Evolutionary conservation across 2,113 vertebrate species (phyloP).

Genomic region (Nothobranchius kuhntae): DNA sequence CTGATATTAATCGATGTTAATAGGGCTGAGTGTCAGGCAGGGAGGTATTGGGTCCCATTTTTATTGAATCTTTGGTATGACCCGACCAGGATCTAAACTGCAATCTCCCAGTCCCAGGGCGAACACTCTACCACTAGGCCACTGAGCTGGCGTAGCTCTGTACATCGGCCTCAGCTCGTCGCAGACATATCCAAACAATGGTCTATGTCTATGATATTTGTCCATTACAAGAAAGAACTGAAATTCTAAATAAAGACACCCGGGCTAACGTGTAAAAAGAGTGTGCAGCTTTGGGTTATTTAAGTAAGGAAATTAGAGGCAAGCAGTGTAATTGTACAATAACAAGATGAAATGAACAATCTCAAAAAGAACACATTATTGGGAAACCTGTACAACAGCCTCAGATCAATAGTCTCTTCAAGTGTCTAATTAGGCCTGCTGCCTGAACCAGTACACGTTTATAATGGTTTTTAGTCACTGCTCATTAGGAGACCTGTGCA

Average conservation of each 20-base stretch:
- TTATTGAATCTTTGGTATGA: too few species aligned
- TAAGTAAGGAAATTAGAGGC: not conserved
- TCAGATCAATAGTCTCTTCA: slow-evolving; percentile 28
- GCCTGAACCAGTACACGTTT: slow-evolving; percentile 10
- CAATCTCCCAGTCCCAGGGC: too few species aligned
- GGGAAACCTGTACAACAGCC: slow-evolving; percentile 12
- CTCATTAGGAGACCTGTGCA: slow-evolving; percentile 11
- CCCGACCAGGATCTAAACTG: too few species aligned
- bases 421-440: slow-evolving; percentile 26
- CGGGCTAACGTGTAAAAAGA: not conserved
- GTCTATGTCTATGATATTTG: not conserved
- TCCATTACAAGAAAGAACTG: not conserved
- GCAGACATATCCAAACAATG: slow-evolving; percentile 11
- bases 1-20: too few species aligned
- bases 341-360: not conserved
- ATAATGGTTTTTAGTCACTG: slow-evolving; percentile 14
- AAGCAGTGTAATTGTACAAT: slow-evolving; percentile 1
- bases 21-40: too few species aligned
- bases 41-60: too few species aligned
- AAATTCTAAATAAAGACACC: slow-evolving; percentile 13
- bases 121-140: too few species aligned
- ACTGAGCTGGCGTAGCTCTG: not conserved
- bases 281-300: not conserved
- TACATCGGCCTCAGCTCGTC: slow-evolving; percentile 6
- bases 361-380: slow-evolving; percentile 5